These are phyloP conservation scores for Polypterus senegalus DNA, from an alignment of 2,113 vertebrate species.

Conservation along the genomic window DNA sequence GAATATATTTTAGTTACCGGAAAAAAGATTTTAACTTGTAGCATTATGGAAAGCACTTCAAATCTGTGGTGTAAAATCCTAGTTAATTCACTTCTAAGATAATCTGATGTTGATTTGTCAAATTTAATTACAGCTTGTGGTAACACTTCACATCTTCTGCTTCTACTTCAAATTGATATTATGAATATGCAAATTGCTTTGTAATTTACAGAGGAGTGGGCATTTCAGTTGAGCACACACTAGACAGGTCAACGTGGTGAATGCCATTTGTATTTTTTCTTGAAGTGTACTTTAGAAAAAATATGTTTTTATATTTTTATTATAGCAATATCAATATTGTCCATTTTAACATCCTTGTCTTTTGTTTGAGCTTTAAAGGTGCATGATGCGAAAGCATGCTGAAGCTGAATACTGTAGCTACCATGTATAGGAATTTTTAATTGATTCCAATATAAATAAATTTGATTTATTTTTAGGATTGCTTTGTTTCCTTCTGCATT, in stretches of 20 bases:
- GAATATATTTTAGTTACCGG: too few relatives aligned
- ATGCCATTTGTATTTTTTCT: slow-evolving; percentile 62
- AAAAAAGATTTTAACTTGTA: slow-evolving; percentile 48
- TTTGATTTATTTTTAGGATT: too few relatives aligned
- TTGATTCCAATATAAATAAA: too few relatives aligned
- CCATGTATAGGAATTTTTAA: too few relatives aligned
- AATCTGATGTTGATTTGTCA: slow-evolving; percentile 98
- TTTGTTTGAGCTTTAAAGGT: too few relatives aligned
- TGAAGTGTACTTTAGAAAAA: slow-evolving; percentile 67
- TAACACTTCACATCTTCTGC: slow-evolving; percentile 93
- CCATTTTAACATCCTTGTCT: slow-evolving; percentile 14
- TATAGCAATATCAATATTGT: slow-evolving; percentile 43
- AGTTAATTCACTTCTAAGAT: slow-evolving; percentile 94
- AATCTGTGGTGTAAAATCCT: slow-evolving; percentile 75
- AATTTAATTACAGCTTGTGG: slow-evolving; percentile 98
- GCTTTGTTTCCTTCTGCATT: too few relatives aligned
- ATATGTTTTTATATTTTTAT: slow-evolving; percentile 71
- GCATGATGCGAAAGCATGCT: too few relatives aligned
- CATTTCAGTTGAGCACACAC: slow-evolving; percentile 90
- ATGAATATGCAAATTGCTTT: slow-evolving; percentile 93
- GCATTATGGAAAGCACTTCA: slow-evolving; percentile 64
- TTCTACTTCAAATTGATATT: slow-evolving; percentile 94
- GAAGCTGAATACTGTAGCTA: too few relatives aligned
- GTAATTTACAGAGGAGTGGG: slow-evolving; percentile 91
- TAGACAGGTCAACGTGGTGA: slow-evolving; percentile 85